phyloP scores from a whole-genome alignment of 2,113 vertebrate genomes.

The Collichthys lucidus region DNA sequence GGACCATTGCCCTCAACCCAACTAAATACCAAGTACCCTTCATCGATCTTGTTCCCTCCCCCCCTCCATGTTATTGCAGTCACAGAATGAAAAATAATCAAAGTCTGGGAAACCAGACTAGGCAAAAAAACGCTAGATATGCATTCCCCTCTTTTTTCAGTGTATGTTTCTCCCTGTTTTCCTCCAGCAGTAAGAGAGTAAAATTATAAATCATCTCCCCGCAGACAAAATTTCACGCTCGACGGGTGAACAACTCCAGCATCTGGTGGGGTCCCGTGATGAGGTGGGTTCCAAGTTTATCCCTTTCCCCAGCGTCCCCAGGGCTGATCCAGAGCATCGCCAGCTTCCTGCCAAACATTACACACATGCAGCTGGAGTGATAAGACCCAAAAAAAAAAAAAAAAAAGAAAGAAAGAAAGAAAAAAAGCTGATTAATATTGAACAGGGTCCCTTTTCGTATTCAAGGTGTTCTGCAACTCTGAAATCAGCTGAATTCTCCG shows the following conservation, averaged over 20 bases:
- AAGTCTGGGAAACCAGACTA: slow-evolving; percentile 66
- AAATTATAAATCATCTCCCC: slow-evolving; percentile 83
- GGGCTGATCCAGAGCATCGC: slow-evolving; percentile 55
- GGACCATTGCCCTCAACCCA: slow-evolving; percentile 38
- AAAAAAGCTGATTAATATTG: slow-evolving; percentile 52
- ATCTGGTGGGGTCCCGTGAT: slow-evolving; percentile 80
- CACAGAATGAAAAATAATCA: slow-evolving; percentile 69
- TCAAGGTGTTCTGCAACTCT: slow-evolving; percentile 6
- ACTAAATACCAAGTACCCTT: slow-evolving; percentile 40
- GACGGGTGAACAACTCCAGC: slow-evolving; percentile 79
- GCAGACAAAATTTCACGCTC: slow-evolving; percentile 83
- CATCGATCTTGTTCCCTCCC: neutral
- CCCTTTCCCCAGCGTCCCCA: slow-evolving; percentile 60
- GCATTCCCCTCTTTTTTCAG: slow-evolving; percentile 35
- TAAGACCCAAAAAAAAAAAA: slow-evolving; percentile 57
- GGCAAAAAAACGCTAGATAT: slow-evolving; percentile 32
- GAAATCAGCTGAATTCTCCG: slow-evolving; percentile 37
- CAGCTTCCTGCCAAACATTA: slow-evolving; percentile 67
- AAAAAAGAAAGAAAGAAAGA: slow-evolving; percentile 34
- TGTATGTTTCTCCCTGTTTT: slow-evolving; percentile 39
- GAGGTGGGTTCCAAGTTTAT: slow-evolving; percentile 71
- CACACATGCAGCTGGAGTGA: slow-evolving; percentile 64
- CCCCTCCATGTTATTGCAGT: slow-evolving; percentile 34
- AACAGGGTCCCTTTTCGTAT: neutral
- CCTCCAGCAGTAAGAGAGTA: slow-evolving; percentile 67